Conservation (phyloP, 2,113 vertebrate genomes). For the Chlamydotis undulata region DNA sequence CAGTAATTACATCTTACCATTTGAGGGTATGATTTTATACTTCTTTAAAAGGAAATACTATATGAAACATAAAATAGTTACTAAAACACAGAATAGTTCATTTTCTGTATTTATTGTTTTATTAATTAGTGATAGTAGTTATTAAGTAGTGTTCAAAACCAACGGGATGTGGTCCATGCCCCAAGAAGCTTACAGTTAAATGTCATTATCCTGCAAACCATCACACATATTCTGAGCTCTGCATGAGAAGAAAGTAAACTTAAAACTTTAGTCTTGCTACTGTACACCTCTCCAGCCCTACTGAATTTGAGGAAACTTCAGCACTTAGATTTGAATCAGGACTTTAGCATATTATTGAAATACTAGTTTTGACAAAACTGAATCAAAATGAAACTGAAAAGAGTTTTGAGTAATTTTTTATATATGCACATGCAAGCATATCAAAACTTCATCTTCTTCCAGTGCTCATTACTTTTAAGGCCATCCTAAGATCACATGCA, state of each 20-base stretch:
- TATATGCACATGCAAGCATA: neutral
- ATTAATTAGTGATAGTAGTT: neutral
- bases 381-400: neutral
- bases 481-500: neutral
- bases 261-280: neutral
- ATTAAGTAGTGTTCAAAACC: neutral
- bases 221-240: neutral
- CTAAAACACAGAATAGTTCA: constrained; percentile 50
- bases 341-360: neutral
- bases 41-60: constrained; percentile 62
- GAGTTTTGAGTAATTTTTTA: neutral
- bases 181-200: constrained; percentile 10
- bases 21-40: constrained; percentile 78
- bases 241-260: neutral
- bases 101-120: constrained; percentile 46
- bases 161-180: neutral
- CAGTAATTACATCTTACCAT: constrained; percentile 89
- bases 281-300: neutral
- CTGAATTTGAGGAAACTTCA: neutral
- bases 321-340: neutral
- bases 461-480: neutral
- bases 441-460: neutral
- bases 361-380: neutral
- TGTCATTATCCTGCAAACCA: neutral
- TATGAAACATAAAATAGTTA: constrained; percentile 70